These are phyloP conservation scores for Acrocyrtus sp. DNA, from an alignment of 2,888 invertebrate species.

Conservation along the genomic window DNA sequence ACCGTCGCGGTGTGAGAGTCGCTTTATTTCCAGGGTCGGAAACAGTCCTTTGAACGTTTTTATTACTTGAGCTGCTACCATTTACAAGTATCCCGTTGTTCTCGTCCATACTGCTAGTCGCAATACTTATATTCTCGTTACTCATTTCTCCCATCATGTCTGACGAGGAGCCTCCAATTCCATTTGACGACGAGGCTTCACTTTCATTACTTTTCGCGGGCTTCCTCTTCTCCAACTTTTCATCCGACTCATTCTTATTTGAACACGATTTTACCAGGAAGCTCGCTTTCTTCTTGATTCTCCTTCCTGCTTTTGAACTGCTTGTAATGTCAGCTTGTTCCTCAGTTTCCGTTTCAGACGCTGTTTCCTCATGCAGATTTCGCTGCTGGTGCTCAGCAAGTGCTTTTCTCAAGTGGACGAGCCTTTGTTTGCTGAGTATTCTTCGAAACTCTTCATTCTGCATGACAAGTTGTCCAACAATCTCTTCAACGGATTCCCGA, in stretches of 20 bases:
- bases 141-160: constrained; percentile 62
- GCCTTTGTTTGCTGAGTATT: constrained; percentile 79
- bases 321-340: constrained; percentile 46
- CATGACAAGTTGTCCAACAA: constrained; percentile 84
- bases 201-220: constrained; percentile 59
- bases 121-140: constrained; percentile 61
- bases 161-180: constrained; percentile 61
- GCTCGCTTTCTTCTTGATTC: constrained; percentile 23
- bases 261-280: neutral
- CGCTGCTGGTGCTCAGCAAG: constrained; percentile 61
- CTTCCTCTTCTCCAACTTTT: constrained; percentile 9
- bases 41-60: constrained; percentile 63
- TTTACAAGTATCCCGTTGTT: constrained; percentile 30
- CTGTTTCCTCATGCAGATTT: constrained; percentile 58
- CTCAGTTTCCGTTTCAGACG: constrained; percentile 63
- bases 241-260: constrained; percentile 1
- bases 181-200: constrained; percentile 62
- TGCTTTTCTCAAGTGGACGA: constrained; percentile 62
- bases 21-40: constrained; percentile 63
- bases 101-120: constrained; percentile 44
- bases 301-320: constrained; percentile 28
- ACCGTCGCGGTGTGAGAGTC: constrained; percentile 62
- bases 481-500: constrained; percentile 70
- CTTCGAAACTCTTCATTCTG: constrained; percentile 81
- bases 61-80: constrained; percentile 35